Conservation (phyloP, 2,797 vertebrate species). For the Delichon dasypus region DNA sequence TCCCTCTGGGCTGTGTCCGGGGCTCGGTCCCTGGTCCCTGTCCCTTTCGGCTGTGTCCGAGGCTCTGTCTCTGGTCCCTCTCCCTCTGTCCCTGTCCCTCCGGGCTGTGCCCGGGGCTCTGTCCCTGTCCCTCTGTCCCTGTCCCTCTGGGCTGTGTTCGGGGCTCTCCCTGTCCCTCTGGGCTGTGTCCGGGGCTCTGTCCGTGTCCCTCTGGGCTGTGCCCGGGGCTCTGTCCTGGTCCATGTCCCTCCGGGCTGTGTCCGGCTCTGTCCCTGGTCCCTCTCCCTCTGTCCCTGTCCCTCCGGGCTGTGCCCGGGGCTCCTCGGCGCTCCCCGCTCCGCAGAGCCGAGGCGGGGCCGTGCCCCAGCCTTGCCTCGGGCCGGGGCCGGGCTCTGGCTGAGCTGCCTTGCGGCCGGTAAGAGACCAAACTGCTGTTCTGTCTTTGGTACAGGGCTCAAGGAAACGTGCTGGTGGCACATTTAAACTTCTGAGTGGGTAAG, state of each 20-base stretch:
- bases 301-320: too few species aligned
- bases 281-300: background rate
- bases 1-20: too few species aligned
- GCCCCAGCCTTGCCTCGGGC: background rate
- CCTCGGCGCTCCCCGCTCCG: too few species aligned
- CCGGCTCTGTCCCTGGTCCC: background rate
- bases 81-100: too few species aligned
- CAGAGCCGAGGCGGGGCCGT: background rate
- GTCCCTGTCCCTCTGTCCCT: background rate
- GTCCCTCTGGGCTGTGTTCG: background rate
- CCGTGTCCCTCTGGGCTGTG: accelerated
- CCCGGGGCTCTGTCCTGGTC: background rate
- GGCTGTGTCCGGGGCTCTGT: background rate
- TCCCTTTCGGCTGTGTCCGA: too few species aligned
- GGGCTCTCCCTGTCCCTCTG: too few species aligned
- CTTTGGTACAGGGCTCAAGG: accelerated
- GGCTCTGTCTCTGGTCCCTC: background rate
- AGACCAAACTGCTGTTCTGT: accelerated
- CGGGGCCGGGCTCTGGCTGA: background rate
- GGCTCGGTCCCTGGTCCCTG: too few species aligned
- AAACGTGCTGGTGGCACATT: background rate
- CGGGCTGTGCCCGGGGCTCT: background rate
- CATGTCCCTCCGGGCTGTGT: too few species aligned
- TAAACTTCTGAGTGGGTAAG: background rate
- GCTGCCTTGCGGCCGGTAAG: background rate